Evolutionary conservation across 2,888 invertebrate species (phyloP), one percentile per base, ranked within the genome.

Genomic region (Eupithecia abbreviata): DNA sequence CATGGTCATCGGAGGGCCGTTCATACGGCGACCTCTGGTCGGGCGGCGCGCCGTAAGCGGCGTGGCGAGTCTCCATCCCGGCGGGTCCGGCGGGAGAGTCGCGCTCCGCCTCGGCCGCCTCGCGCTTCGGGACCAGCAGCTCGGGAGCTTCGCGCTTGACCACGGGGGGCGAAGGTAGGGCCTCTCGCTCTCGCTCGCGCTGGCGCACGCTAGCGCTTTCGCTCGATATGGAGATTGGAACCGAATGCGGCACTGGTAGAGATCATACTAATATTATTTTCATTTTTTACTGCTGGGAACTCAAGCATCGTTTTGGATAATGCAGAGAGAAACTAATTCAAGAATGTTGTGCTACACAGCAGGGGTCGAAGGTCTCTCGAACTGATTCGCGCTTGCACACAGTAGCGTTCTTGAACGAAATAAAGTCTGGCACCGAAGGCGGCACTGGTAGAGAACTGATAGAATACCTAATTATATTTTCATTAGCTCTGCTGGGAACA

Each of bases 11-110:
- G 3, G 97, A 96, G 30, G 96, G 96, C 1, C 96, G 95, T 82
- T 97, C 97, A 88, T 97, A 97, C 0, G 97, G 96, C 73, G 96
- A 96, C 49, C 96, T 93, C 82, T 97, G 97, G 80, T 96, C 96
- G 81, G 96, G 96, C 87, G 96, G 96, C 90, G 97, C 96, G 83
- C 96, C 96, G 90, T 97, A 96, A 81, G 96, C 95, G 85, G 95
- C 95, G 89, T 95, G 96, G 89, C 96, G 95, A 90, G 96, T 96
- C 88, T 97, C 97, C 96, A 97, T 97, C 86, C 96, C 96, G 75
- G 74, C 77, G 58, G 71, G 75, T 43, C 66, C 72, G 72, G 77
- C 68, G 93, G 97, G 83, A 80, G 97, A 97, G 92, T 97, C 97
- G 93, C 96, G 92, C 97, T 97, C 95, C 93, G 93, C 91, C 90